phyloP scores from a whole-genome alignment of 2,113 vertebrate species.

The Pterocles burchelli region DNA sequence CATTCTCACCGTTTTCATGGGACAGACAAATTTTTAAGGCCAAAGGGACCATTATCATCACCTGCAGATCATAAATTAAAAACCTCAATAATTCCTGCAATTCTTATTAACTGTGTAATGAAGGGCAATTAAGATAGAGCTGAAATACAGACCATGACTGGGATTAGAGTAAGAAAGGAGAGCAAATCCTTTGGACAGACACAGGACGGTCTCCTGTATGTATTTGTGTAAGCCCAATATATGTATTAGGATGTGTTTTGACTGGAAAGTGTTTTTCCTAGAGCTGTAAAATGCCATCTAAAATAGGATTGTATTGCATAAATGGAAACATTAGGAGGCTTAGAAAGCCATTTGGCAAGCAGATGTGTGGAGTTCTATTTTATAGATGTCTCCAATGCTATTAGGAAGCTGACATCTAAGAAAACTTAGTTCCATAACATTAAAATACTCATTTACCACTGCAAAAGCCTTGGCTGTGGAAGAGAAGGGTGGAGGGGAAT shows the following conservation, averaged over 20 bases:
- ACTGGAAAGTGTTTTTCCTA: conserved; percentile 31
- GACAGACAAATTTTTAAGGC: neutral
- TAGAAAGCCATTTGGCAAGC: conserved; percentile 44
- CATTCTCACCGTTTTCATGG: neutral
- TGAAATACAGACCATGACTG: neutral
- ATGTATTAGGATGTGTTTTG: conserved; percentile 10
- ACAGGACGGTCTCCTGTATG: neutral
- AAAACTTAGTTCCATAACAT: conserved; percentile 35
- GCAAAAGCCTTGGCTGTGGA: neutral
- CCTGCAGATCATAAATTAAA: neutral
- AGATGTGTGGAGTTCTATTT: conserved; percentile 6
- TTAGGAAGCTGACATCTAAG: conserved; percentile 40
- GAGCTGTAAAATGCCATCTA: conserved; percentile 35
- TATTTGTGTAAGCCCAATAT: neutral
- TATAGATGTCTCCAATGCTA: conserved; percentile 8
- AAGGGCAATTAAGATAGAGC: neutral
- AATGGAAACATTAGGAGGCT: conserved; percentile 41
- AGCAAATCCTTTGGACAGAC: neutral
- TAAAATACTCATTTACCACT: conserved; percentile 21
- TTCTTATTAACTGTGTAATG: neutral
- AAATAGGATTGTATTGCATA: conserved; percentile 33
- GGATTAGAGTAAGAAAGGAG: neutral
- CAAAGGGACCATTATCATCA: neutral
- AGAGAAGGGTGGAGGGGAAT: neutral
- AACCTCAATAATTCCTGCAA: neutral